Percentiles rank a stretch among this genome's conserved stretches.
phyloP scores from a whole-genome alignment of 1,140 invertebrate species.

The Aethina tumida region DNA sequence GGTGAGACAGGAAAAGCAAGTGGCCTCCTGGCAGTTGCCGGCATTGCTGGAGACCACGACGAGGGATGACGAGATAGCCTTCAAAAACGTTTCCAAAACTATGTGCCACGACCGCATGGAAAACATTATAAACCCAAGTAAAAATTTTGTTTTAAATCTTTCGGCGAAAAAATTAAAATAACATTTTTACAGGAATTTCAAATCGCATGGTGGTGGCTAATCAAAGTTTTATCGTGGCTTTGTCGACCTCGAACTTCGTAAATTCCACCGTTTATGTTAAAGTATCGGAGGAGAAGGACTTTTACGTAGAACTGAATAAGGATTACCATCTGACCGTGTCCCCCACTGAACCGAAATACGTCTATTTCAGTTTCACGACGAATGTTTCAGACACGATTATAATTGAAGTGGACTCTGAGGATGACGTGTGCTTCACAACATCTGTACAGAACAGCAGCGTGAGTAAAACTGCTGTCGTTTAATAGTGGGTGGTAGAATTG shows the following conservation, averaged over 20 bases:
- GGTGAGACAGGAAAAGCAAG: conserved; percentile 34
- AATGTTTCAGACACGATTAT: conserved; percentile 44
- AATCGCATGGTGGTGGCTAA: conserved; percentile 9
- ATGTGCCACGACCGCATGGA: conserved; percentile 48
- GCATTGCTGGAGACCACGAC: conserved; percentile 42
- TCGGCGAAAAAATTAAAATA: too few relatives aligned
- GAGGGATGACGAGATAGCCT: conserved; percentile 36
- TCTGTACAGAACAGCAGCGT: conserved; percentile 30
- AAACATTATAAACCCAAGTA: conserved; percentile 13
- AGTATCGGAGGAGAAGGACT: conserved; percentile 45
- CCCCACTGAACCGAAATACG: conserved; percentile 39
- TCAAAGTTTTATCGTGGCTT: conserved; percentile 45
- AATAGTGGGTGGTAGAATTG: not conserved
- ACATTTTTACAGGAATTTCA: conserved; percentile 15
- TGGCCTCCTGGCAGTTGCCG: conserved; percentile 60
- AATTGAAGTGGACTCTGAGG: conserved; percentile 53
- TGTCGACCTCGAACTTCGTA: conserved; percentile 46
- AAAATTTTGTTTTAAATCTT: too few relatives aligned
- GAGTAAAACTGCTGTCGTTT: conserved; percentile 15
- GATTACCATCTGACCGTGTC: conserved; percentile 35
- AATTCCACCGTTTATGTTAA: conserved; percentile 41
- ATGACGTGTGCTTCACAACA: conserved; percentile 56
- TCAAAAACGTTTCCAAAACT: conserved; percentile 49
- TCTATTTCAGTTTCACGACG: conserved; percentile 26
- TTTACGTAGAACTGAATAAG: conserved; percentile 42